Conservation (phyloP, 1,140 invertebrate species). For the Mya arenaria region DNA sequence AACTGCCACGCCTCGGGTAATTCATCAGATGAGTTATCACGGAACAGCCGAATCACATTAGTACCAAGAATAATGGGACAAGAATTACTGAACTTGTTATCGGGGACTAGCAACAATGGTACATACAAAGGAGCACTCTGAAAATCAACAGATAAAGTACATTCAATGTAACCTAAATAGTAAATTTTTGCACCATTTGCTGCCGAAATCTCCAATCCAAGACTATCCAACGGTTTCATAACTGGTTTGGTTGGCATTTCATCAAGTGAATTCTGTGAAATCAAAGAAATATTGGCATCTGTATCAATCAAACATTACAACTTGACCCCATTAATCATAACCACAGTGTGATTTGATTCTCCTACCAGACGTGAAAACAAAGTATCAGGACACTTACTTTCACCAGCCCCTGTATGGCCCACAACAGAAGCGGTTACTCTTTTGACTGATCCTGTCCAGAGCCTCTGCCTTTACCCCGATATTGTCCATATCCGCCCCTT, state of each 20-base stretch:
- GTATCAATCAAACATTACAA: background rate
- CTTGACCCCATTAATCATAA: background rate
- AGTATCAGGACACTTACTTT: background rate
- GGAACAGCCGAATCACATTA: background rate
- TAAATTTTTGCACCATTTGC: background rate
- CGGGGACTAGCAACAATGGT: background rate
- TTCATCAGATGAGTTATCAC: no score
- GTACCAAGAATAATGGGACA: background rate
- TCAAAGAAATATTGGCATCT: background rate
- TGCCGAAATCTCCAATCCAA: background rate
- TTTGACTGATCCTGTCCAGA: background rate
- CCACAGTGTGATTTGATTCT: background rate
- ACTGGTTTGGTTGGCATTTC: background rate
- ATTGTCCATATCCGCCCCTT: background rate
- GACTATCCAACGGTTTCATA: background rate
- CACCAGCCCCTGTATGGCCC: slow-evolving; percentile 19
- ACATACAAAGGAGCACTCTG: background rate
- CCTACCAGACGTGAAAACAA: background rate
- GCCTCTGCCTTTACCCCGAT: background rate
- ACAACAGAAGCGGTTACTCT: slow-evolving; percentile 8
- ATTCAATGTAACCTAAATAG: slow-evolving; percentile 14
- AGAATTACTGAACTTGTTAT: background rate
- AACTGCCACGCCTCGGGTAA: no score
- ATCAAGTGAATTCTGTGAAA: background rate
- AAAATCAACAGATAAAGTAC: background rate